phyloP scores from a whole-genome alignment of 2,113 vertebrate species.

The Atherinomorus stipes region DNA sequence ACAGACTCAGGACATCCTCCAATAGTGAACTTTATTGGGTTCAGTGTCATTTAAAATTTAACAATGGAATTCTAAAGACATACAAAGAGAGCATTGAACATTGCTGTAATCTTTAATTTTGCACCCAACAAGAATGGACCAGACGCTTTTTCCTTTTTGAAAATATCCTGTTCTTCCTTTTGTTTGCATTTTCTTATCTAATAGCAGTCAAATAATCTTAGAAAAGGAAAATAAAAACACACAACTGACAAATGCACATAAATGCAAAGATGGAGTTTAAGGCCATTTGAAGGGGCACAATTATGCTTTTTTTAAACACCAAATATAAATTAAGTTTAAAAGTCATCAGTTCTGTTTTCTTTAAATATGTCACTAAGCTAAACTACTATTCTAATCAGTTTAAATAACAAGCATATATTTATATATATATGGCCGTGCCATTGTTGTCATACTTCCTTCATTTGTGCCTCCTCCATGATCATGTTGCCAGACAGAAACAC shows the following conservation, averaged over 20 bases:
- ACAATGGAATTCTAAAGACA: conserved; percentile 73
- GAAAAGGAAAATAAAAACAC: conserved; percentile 30
- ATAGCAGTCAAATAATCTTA: conserved; percentile 54
- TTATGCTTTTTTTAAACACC: conserved; percentile 52
- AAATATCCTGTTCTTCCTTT: conserved; percentile 28
- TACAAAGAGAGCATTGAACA: conserved; percentile 62
- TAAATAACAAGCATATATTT: conserved; percentile 81
- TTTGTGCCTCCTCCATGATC: conserved; percentile 65
- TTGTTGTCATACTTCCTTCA: conserved; percentile 67
- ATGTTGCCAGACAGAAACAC: conserved; percentile 47
- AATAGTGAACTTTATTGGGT: conserved; percentile 75
- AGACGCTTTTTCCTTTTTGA: conserved; percentile 6
- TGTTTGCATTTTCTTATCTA: conserved; percentile 29
- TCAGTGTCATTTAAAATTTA: conserved; percentile 61
- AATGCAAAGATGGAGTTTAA: conserved; percentile 75
- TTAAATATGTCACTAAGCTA: conserved; percentile 81
- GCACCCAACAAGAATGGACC: conserved; percentile 20
- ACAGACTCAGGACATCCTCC: conserved; percentile 27
- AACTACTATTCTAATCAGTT: conserved; percentile 80
- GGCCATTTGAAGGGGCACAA: conserved; percentile 78
- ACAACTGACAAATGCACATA: conserved; percentile 67
- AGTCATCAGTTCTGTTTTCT: conserved; percentile 67
- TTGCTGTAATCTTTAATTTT: conserved; percentile 33
- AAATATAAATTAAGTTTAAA: conserved; percentile 80
- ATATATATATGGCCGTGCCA: conserved; percentile 67